Percentiles rank a stretch among this genome's conserved stretches.
Evolutionary conservation across 2,113 vertebrate genomes (phyloP).

Genomic region (Procavia capensis): DNA sequence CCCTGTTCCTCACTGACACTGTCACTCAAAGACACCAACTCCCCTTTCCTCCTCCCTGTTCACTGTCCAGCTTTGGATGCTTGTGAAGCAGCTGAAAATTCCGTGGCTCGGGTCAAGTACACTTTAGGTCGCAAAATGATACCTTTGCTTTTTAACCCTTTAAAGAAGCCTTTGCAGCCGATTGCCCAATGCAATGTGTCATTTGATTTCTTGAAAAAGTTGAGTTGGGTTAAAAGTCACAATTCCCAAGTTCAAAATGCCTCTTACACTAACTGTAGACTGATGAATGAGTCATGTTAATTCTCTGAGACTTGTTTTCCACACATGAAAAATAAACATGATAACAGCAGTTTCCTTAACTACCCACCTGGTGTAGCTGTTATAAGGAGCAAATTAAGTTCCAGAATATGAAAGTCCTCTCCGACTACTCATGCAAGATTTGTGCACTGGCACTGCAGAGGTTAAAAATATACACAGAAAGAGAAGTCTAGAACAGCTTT

Average conservation of each 20-base stretch:
- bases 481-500: background rate
- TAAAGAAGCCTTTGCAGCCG: too few species aligned
- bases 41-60: too few species aligned
- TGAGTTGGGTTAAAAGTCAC: background rate
- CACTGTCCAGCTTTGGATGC: too few species aligned
- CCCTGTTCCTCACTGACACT: too few species aligned
- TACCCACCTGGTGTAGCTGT: background rate
- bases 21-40: too few species aligned
- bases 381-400: background rate
- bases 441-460: background rate
- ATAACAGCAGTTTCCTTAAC: fast-evolving
- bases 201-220: background rate
- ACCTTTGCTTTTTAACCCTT: too few species aligned
- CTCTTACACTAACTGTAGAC: background rate
- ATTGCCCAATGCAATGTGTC: too few species aligned
- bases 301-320: background rate
- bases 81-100: too few species aligned
- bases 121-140: too few species aligned
- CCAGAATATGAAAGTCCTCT: fast-evolving
- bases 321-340: background rate
- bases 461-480: background rate
- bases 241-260: too few species aligned
- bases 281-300: fast-evolving
- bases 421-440: fast-evolving
- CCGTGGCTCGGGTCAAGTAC: too few species aligned